Conservation (phyloP, 2,888 invertebrate genomes). For the Drosophila prostipennis region DNA sequence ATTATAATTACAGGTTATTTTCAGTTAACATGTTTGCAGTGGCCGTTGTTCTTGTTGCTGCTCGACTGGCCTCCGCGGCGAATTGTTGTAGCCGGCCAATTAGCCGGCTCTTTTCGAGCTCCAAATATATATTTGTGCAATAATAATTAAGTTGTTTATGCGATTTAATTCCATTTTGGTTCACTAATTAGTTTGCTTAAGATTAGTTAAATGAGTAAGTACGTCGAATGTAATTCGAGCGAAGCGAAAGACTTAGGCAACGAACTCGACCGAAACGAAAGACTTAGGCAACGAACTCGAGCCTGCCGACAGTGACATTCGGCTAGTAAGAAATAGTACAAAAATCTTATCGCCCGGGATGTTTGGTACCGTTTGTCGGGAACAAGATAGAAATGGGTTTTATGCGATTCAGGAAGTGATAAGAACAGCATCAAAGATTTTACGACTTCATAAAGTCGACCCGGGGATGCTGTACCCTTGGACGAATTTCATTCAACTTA, state of each 20-base stretch:
- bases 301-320: background rate
- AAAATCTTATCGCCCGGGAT: conserved; percentile 3
- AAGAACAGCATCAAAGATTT: conserved; percentile 9
- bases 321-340: background rate
- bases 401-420: conserved; percentile 14
- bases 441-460: conserved; percentile 1
- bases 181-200: conserved; percentile 52
- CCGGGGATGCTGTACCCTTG: conserved; percentile 1
- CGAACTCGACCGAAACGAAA: conserved; percentile 8
- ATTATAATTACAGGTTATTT: conserved; percentile 77
- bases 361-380: conserved; percentile 12
- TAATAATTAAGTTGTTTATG: conserved; percentile 47
- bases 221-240: background rate
- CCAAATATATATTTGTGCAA: conserved; percentile 41
- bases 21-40: conserved; percentile 65
- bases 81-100: conserved; percentile 53
- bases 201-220: conserved; percentile 24
- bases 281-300: conserved; percentile 25
- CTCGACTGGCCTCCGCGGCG: conserved; percentile 50
- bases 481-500: conserved; percentile 23
- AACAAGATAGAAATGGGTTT: conserved; percentile 12
- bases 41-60: conserved; percentile 32
- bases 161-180: conserved; percentile 58
- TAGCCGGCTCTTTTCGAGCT: conserved; percentile 51
- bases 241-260: conserved; percentile 13